Base-by-base conservation (phyloP, 2,888 invertebrate species). In the Junonia oenone region DNA sequence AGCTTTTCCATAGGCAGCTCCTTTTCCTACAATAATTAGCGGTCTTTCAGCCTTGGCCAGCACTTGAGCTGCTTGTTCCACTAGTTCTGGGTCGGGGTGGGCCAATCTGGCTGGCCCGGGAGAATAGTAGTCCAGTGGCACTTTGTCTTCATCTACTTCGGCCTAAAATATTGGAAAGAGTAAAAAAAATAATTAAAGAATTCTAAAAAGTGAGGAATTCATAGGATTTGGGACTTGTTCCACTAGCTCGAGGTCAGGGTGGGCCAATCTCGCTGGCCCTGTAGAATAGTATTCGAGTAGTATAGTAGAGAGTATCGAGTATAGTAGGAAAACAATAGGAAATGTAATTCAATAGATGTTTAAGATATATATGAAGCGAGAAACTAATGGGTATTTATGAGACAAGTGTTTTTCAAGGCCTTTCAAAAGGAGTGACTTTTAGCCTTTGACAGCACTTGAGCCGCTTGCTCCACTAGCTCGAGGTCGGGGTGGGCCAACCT, bases 1-100 rank as follows among this genome's bases (percentile, higher is more conserved):
- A 0, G 97, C 96, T 61, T 92, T 87, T 0, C 93, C 93, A 76
- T 97, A 97, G 14, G 96, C 96, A 14, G 96, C 95, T 0, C 97
- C 97, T 90, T 99, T 98, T 58, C 98, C 98, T 27, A 98, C 91
- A 55, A 99, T 95, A 1, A 99, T 92, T 27, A 99, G 89, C 0
- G 99, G 99, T n/a, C 94, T 92, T 71, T 93, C 91, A 0, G 99
- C 97, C 45, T 82, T 80, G 0, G 91, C 81, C 37, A 99, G 73
- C 29, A 96, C 62, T 15, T 92, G 89, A 1, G 94, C 93, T 0
- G 98, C 96, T 58, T 92, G 81, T 2, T 92, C 85, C n/a, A 98
- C 92, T 33, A 92, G 78, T 6, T 86, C 84, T 0, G 93, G 93
- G 65, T 95, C 92, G 0, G 98, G 97, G 73, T 93, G 93, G 0